Evolutionary conservation across 2,888 invertebrate genomes (phyloP), one percentile per base, ranked within the genome.

Genomic region (Tachina fera): DNA sequence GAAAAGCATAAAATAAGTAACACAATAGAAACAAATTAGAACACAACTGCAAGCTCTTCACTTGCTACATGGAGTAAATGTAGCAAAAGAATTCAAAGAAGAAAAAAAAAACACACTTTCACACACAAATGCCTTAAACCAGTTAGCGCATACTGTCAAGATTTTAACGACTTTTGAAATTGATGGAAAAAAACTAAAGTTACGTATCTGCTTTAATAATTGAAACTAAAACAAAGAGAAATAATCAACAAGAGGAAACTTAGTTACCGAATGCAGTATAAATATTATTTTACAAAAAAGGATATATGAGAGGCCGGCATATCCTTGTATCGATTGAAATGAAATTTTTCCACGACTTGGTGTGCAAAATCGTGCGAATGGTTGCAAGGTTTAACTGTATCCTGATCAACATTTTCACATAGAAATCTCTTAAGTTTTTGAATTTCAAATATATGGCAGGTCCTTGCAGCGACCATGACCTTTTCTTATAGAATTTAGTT

Each of bases 11-110:
- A n/a, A 47, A 61, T 13, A 60, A 60, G 22, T 51, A 58, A 78
- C 68, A 78, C 68, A 78, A 78, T 70, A n/a, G 45, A 49, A 60
- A 16, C 58, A 68, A 60, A 77, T 77, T 77, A 67, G 22, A 67
- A 10, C 16, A 31, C n/a, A 19, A 43, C 41, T 51, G 43, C 6
- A 31, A 31, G 31, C 31, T 53, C 43, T 63, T 22, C 39, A 49
- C 13, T 77, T 6, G 31, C 0, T 19, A 67, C 31, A 51, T 53
- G 31, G 22, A 76, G 41, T 13, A 51, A 51, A 49, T 51, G 53
- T 16, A 16, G 43, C 31, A 31, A 31, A 31, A 31, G 31, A 31
- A 31, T 31, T 5, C 47, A 11, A 47, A 47, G 13, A 47, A 31
- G 3, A 22, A 45, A 65, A 58, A 45, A 65, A 58, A 39, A 58